Evolutionary conservation across 1,140 invertebrate genomes (phyloP).

Genomic region (Manduca sexta): DNA sequence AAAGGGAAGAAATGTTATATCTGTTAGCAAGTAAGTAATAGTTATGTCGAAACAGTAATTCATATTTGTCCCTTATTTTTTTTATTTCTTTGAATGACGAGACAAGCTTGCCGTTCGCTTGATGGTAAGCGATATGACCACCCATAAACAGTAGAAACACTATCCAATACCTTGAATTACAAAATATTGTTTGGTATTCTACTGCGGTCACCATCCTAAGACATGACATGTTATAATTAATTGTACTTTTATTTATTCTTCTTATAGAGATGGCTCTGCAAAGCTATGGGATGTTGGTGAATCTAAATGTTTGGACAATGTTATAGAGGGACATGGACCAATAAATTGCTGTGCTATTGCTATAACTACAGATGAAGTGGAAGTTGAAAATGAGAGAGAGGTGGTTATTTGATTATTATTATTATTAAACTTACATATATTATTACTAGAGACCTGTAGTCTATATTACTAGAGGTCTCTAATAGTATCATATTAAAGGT

Average conservation of each 20-base stretch:
- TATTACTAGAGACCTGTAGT: too few species aligned
- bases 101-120: too few species aligned
- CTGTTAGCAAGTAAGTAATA: slow-evolving; percentile 75
- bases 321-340: slow-evolving; percentile 57
- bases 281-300: slow-evolving; percentile 82
- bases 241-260: too few species aligned
- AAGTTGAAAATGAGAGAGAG: slow-evolving; percentile 60
- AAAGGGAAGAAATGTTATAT: slow-evolving; percentile 82
- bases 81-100: neutral
- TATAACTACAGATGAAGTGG: slow-evolving; percentile 33
- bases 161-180: too few species aligned
- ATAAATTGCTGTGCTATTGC: slow-evolving; percentile 62
- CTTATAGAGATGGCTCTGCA: slow-evolving; percentile 79
- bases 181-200: too few species aligned
- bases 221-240: too few species aligned
- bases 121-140: too few species aligned
- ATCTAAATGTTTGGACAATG: slow-evolving; percentile 73
- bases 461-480: too few species aligned
- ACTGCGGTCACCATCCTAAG: too few species aligned
- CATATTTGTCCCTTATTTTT: neutral
- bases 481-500: too few species aligned
- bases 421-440: slow-evolving; percentile 6
- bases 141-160: too few species aligned
- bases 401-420: slow-evolving; percentile 27
- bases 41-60: too few species aligned